Evolutionary conservation across 2,888 invertebrate species (phyloP), one percentile per base, ranked within the genome.

Genomic region (Perithous albicinctus): DNA sequence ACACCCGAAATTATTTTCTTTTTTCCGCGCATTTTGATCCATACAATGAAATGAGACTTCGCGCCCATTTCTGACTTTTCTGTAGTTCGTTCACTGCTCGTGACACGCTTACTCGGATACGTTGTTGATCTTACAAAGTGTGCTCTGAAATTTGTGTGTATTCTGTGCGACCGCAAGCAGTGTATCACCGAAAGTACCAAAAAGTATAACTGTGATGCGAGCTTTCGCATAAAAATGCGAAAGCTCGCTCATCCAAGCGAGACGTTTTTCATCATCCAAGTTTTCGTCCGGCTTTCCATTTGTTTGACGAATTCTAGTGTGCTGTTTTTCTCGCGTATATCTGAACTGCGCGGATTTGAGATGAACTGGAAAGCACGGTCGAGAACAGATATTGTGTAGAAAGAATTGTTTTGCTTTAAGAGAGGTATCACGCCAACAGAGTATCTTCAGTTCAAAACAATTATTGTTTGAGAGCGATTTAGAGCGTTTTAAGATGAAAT

Each of bases 121-220:
- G 48, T 77, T 77, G 76, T 80, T 77, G 76, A 80, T 80, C 67
- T 77, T 67, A 54, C 67, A 67, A 59, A 77, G 80, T 80, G 61
- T 73, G 26, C 59, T n/a, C n/a, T 43, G 61, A 23, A 35, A 77
- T 29, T 73, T 26, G 59, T 67, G 48, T 67, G 41, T 63, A 64
- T 32, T 69, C 7, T 20, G 54, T 64, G 29, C 12, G 41, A 69
- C 59, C 38, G 12, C 43, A 20, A 23, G 32, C 43, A 38, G 35
- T 48, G 64, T 35, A 70, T 80, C 69, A 75, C 69, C 63, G 38
- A 41, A 48, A 77, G 63, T 41, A 15, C 51, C 29, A 72, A 76
- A 76, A 66, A 46, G 35, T 20, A 20, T 32, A 41, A 70, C 66
- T 64, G 78, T 48, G n/a, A n/a, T n/a, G n/a, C n/a, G n/a, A n/a